Conservation (phyloP, 2,113 vertebrate species). For the Tachysurus fulvidraco region DNA sequence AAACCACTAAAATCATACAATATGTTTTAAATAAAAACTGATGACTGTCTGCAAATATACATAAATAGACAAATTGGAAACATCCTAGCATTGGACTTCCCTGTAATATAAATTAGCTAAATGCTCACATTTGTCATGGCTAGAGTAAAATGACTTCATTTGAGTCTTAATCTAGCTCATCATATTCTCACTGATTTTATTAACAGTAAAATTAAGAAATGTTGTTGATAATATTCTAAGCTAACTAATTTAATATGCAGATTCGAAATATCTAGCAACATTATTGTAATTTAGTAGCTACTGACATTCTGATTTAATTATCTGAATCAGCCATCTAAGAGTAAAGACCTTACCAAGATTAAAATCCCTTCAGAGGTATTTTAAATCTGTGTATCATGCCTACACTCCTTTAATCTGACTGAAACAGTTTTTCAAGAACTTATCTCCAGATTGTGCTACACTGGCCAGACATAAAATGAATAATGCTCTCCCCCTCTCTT, state of each 20-base stretch:
- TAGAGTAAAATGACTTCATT: neutral
- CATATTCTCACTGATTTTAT: neutral
- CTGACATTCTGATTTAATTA: neutral
- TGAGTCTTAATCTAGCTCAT: neutral
- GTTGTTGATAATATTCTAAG: neutral
- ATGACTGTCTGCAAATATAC: neutral
- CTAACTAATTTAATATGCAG: neutral
- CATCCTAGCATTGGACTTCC: neutral
- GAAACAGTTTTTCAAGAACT: neutral
- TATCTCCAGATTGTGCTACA: conserved; percentile 1
- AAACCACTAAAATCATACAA: too few relatives aligned
- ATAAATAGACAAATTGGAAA: neutral
- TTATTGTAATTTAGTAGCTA: neutral
- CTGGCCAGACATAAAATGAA: neutral
- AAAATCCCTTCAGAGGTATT: neutral
- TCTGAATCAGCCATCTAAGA: neutral
- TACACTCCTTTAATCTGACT: neutral
- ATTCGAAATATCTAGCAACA: neutral
- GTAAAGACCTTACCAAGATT: neutral
- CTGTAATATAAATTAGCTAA: neutral
- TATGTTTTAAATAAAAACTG: too few relatives aligned
- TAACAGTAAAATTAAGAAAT: neutral
- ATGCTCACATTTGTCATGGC: neutral
- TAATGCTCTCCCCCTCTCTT: conserved; percentile 15
- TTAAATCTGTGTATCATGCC: neutral